Percentiles rank a stretch among this genome's conserved stretches.
phyloP scores from a whole-genome alignment of 92 coral and sea anemone genomes.

The Porites lobata region DNA sequence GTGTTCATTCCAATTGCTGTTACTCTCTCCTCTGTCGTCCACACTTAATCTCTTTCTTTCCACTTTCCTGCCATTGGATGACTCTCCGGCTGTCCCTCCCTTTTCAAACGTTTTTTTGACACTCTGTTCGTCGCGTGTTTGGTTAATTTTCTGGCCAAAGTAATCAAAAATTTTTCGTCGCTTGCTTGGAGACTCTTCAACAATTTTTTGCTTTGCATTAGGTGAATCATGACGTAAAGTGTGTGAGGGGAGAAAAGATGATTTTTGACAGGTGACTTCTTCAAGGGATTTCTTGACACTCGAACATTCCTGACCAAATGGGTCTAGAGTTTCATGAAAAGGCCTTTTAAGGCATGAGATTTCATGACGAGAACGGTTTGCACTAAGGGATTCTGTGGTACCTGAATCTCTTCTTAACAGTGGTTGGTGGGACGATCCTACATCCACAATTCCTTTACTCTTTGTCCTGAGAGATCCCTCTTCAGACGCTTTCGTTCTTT shows the following conservation, averaged over 20 bases:
- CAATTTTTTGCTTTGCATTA: neutral
- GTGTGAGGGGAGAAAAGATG: neutral
- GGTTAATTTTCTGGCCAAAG: neutral
- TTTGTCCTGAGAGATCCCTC: neutral
- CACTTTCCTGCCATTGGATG: neutral
- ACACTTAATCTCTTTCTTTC: neutral
- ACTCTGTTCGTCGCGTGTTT: neutral
- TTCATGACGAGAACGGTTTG: neutral
- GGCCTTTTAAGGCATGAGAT: neutral
- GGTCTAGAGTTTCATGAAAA: neutral
- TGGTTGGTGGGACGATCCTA: neutral
- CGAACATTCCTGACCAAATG: neutral
- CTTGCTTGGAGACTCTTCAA: constrained; percentile 1
- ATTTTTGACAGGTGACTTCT: neutral
- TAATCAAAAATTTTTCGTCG: constrained; percentile 6
- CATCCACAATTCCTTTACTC: neutral
- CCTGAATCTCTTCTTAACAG: neutral
- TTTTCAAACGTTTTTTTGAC: neutral
- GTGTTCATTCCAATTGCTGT: neutral
- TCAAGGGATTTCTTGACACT: neutral
- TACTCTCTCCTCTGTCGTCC: neutral
- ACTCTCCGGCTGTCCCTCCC: neutral
- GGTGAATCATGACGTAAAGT: neutral
- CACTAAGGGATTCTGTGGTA: neutral
- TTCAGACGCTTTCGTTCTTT: neutral